These are phyloP conservation scores for Chrysomela aeneicollis DNA, from an alignment of 2,888 invertebrate species.

Conservation along the genomic window DNA sequence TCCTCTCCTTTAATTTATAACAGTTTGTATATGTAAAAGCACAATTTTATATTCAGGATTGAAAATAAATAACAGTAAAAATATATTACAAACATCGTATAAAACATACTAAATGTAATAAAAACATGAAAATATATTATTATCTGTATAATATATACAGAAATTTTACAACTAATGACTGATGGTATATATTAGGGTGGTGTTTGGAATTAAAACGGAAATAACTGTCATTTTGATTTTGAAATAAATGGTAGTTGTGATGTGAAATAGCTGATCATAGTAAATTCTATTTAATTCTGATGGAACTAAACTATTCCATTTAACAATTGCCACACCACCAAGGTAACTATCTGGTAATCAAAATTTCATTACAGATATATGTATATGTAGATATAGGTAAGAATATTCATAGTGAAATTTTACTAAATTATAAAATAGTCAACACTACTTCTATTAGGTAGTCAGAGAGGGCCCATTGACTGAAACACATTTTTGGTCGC, in stretches of 20 bases:
- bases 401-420: neutral
- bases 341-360: constrained; percentile 2
- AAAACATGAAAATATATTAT: constrained; percentile 55
- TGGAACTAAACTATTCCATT: neutral
- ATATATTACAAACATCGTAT: constrained; percentile 60
- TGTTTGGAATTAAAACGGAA: constrained; percentile 47
- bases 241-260: constrained; percentile 51
- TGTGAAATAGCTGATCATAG: constrained; percentile 51
- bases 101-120: constrained; percentile 60
- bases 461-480: neutral
- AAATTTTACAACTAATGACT: constrained; percentile 56
- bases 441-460: neutral
- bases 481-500: neutral
- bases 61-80: constrained; percentile 60
- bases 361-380: neutral
- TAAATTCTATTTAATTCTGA: constrained; percentile 22
- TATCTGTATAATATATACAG: constrained; percentile 60
- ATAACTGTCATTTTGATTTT: constrained; percentile 55
- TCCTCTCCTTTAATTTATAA: constrained; percentile 51
- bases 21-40: constrained; percentile 50
- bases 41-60: constrained; percentile 52
- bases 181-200: constrained; percentile 46
- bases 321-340: neutral
- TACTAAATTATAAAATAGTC: neutral
- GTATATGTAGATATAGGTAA: neutral